These are phyloP conservation scores for Meliscaeva auricollis DNA, from an alignment of 2,888 invertebrate genomes.

Conservation along the genomic window DNA sequence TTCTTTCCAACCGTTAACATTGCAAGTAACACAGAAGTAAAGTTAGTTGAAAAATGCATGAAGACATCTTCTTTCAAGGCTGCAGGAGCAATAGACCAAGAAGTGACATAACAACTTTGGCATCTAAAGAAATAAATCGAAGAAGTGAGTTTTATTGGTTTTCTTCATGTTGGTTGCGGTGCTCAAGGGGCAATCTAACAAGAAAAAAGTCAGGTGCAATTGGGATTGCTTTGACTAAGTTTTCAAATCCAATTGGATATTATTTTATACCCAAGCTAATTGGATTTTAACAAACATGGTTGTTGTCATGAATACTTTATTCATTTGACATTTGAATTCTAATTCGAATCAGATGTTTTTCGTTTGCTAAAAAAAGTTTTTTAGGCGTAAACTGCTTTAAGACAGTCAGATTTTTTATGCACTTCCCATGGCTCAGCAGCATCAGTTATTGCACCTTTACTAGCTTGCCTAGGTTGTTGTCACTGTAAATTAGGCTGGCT, in stretches of 20 bases:
- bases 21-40: neutral
- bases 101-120: conserved; percentile 37
- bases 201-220: conserved; percentile 1
- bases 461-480: too few relatives aligned
- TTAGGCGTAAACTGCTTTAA: too few relatives aligned
- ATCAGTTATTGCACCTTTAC: too few relatives aligned
- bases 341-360: too few relatives aligned
- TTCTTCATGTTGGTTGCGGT: neutral
- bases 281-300: neutral
- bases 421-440: too few relatives aligned
- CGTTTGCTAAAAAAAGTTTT: too few relatives aligned
- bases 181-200: neutral
- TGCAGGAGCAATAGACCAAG: conserved; percentile 44
- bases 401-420: too few relatives aligned
- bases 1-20: neutral
- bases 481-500: too few relatives aligned
- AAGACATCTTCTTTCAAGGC: conserved; percentile 52
- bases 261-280: neutral
- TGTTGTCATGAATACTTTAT: neutral
- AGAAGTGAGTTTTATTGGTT: neutral
- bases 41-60: conserved; percentile 18
- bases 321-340: too few relatives aligned
- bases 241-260: neutral
- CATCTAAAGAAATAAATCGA: neutral
- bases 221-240: neutral